Percentiles rank a stretch among this genome's conserved stretches.
phyloP scores from a whole-genome alignment of 2,888 invertebrate genomes.

The Heliconius erato region DNA sequence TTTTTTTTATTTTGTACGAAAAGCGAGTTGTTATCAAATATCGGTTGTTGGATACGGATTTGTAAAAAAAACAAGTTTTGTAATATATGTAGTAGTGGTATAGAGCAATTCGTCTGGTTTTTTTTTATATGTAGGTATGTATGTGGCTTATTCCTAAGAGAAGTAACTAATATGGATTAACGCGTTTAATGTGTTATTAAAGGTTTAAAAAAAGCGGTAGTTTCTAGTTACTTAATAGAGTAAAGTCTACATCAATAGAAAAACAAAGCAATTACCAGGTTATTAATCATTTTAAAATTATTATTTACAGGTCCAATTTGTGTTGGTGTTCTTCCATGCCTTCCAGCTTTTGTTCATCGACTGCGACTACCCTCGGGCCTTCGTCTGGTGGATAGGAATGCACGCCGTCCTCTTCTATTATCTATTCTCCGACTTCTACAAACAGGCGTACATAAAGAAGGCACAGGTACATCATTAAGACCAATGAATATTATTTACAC shows the following conservation, averaged over 20 bases:
- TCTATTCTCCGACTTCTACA: conserved; percentile 97
- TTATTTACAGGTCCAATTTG: conserved; percentile 91
- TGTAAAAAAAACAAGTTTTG: neutral
- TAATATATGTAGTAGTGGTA: neutral
- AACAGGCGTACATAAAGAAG: conserved; percentile 89
- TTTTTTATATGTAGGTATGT: neutral
- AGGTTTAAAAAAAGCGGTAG: neutral
- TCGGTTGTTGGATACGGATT: neutral
- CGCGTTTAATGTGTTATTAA: neutral
- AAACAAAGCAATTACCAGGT: neutral
- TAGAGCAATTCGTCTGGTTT: neutral
- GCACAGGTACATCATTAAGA: conserved; percentile 49
- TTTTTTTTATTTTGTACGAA: no score
- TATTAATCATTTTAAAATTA: neutral
- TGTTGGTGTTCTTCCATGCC: conserved; percentile 94
- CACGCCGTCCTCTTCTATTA: conserved; percentile 97
- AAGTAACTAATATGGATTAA: neutral
- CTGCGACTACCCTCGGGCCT: conserved; percentile 95
- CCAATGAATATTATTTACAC: neutral
- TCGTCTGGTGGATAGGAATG: conserved; percentile 96
- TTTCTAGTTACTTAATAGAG: neutral
- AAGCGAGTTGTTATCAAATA: neutral
- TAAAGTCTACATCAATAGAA: neutral
- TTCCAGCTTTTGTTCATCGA: conserved; percentile 95
- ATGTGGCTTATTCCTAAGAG: neutral